Percentiles rank a stretch among this genome's conserved stretches.
Conservation (phyloP, 2,113 vertebrate genomes). For the Perca fluviatilis region DNA sequence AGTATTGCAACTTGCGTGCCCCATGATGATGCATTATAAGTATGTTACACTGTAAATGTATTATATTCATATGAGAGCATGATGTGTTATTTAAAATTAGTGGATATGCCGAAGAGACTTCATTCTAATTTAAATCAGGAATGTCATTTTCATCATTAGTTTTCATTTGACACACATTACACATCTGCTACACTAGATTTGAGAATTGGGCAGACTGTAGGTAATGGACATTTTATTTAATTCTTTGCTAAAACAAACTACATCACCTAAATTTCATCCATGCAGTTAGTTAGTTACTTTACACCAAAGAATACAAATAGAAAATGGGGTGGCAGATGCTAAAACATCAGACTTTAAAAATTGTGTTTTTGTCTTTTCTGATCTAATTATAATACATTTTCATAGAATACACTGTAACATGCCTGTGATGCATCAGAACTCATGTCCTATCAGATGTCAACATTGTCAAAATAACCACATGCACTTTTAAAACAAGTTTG, state of each 20-base stretch:
- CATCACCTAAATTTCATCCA: not conserved
- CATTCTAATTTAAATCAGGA: not conserved
- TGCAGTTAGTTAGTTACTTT: not conserved
- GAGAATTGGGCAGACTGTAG: not conserved
- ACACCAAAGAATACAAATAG: not conserved
- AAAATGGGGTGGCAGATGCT: not conserved
- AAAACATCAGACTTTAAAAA: not conserved
- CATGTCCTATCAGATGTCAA: not conserved
- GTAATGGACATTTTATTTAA: not conserved
- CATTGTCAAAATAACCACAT: conserved; percentile 27
- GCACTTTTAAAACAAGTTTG: conserved; percentile 46
- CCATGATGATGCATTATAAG: conserved; percentile 26
- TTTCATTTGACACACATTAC: not conserved
- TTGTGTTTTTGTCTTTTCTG: not conserved
- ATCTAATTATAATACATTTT: conserved; percentile 1
- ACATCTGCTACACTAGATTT: not conserved
- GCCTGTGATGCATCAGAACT: conserved; percentile 34
- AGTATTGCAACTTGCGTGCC: conserved; percentile 17
- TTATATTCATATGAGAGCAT: conserved; percentile 3
- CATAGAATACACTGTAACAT: conserved; percentile 3
- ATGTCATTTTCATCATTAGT: not conserved
- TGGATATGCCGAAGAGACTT: not conserved
- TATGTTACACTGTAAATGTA: conserved; percentile 30
- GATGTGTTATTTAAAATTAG: not conserved
- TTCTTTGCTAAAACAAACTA: not conserved